Evolutionary conservation across 2,797 vertebrate species (phyloP), one percentile per base, ranked within the genome.

Genomic region (Anguilla anguilla): DNA sequence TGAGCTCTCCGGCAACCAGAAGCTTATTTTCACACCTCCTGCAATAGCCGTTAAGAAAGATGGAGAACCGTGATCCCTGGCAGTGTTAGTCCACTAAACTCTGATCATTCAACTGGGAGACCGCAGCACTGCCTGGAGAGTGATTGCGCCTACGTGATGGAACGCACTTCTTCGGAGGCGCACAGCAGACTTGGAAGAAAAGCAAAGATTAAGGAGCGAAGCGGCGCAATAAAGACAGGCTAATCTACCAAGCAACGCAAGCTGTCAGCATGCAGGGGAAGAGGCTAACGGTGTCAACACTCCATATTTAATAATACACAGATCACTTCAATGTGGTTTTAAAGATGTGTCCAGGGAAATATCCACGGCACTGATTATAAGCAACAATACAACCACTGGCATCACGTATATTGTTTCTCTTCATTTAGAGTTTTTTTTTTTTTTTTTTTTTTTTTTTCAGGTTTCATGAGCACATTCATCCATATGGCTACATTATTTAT

Each of bases 61-160:
- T 61, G 53, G 22, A 85, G 84, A 59, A 85, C 57, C 6, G 22
- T 59, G 57, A 85, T 61, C 10, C 35, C 35, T 19, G n/a, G 84
- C 19, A 85, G 55, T 61, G 17, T 85, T 61, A 85, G 57, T 43
- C 22, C 31, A 61, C 84, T 61, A 85, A 85, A 64, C 55, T 61
- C 59, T 7, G 13, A 64, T 67, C 28, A 31, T 67, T 84, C 28
- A 59, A 11, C 83, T 31, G 2, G 25, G 67, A 31, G n/a, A 11
- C 31, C 5, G 39, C 17, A 79, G 39, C 39, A 39, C 84, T 31
- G 28, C 28, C 35, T 28, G 84, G 28, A 64, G 84, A 85, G 57
- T 85, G 84, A 64, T 64, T 64, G 35, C 10, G 25, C 57, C 35
- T 46, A 39, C 22, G 19, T n/a, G 72, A 39, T 19, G 17, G 31